These are phyloP conservation scores for Megathymus violae DNA, from an alignment of 1,140 invertebrate genomes.

Conservation along the genomic window DNA sequence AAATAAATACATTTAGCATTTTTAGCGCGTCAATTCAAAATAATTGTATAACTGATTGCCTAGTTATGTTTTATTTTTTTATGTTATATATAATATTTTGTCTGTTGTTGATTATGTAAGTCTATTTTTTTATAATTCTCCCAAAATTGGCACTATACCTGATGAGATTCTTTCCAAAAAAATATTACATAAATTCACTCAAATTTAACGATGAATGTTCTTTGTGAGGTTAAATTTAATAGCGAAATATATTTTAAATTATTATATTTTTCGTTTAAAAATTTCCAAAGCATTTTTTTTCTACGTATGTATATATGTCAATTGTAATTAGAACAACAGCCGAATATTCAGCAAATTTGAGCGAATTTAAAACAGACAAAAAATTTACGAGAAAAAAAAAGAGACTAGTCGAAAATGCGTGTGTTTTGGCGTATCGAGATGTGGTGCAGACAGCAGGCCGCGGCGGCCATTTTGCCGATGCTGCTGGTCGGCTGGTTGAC, in stretches of 20 bases:
- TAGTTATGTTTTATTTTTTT: background rate
- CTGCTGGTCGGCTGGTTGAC: constrained; percentile 79
- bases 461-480: constrained; percentile 74
- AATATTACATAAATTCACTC: constrained; percentile 18
- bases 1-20: too few species aligned
- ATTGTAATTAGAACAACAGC: too few species aligned
- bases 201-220: constrained; percentile 5
- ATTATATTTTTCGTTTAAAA: too few species aligned
- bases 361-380: constrained; percentile 33
- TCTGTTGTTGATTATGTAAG: background rate
- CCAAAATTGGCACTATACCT: constrained; percentile 41
- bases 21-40: constrained; percentile 14
- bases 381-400: constrained; percentile 48
- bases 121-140: background rate
- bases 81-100: background rate
- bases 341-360: too few species aligned
- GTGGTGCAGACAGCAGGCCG: constrained; percentile 71
- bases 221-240: background rate
- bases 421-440: constrained; percentile 69
- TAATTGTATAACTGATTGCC: too few species aligned
- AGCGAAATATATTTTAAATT: too few species aligned
- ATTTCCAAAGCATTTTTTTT: background rate
- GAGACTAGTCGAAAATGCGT: constrained; percentile 57
- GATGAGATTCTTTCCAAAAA: constrained; percentile 12
- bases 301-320: too few species aligned